A percentile compares a stretch with the other conserved stretches of the same genome.
These are phyloP conservation scores for Seriola quinqueradiata DNA, from an alignment of 2,113 vertebrate species.

Conservation along the genomic window DNA sequence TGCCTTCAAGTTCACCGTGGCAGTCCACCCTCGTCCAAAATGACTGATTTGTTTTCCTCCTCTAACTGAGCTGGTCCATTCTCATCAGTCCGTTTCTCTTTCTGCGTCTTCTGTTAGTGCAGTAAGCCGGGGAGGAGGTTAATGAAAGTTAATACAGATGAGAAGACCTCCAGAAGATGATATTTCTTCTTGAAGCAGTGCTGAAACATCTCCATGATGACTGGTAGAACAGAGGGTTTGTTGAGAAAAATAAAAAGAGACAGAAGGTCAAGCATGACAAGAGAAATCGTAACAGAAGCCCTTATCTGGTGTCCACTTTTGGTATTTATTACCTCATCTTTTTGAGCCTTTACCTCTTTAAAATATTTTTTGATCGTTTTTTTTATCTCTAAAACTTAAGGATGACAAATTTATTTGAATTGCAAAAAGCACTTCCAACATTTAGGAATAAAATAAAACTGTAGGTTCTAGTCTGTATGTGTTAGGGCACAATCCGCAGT, in stretches of 20 bases:
- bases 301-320: constrained; percentile 79
- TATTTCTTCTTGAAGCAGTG: constrained; percentile 36
- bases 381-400: constrained; percentile 73
- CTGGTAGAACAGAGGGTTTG: constrained; percentile 24
- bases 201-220: constrained; percentile 8
- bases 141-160: constrained; percentile 35
- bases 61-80: constrained; percentile 24
- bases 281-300: constrained; percentile 77
- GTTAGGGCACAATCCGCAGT: constrained; percentile 54
- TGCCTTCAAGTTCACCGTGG: background rate
- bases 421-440: constrained; percentile 75
- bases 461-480: constrained; percentile 60
- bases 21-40: constrained; percentile 20
- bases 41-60: background rate
- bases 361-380: constrained; percentile 60
- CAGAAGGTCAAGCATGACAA: constrained; percentile 38
- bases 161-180: constrained; percentile 29
- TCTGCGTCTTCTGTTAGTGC: constrained; percentile 60
- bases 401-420: constrained; percentile 60
- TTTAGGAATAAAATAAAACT: constrained; percentile 67
- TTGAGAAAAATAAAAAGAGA: constrained; percentile 27
- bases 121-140: constrained; percentile 36
- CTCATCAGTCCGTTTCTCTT: constrained; percentile 33
- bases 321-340: constrained; percentile 76
- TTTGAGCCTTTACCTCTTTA: constrained; percentile 51